Percentiles rank a stretch among this genome's conserved stretches.
phyloP scores from a whole-genome alignment of 1,140 invertebrate species.

The Agraylea sexmaculata region DNA sequence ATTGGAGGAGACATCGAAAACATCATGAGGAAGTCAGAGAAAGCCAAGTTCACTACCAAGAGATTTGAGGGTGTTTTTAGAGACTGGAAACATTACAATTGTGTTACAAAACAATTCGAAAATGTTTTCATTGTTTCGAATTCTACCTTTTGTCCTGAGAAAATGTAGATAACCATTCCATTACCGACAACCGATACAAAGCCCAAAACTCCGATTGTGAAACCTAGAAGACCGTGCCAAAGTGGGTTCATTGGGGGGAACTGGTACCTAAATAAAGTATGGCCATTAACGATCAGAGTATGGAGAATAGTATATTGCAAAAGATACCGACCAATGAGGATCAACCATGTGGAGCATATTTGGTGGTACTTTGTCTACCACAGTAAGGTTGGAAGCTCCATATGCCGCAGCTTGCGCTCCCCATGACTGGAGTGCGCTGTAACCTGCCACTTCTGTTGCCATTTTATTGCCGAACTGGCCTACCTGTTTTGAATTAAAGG shows the following conservation, averaged over 20 bases:
- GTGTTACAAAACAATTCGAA: conserved; percentile 23
- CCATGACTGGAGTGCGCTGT: conserved; percentile 34
- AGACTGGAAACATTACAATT: conserved; percentile 44
- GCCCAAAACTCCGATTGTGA: conserved; percentile 48
- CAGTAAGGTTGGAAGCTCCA: conserved; percentile 35
- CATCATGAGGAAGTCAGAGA: conserved; percentile 86
- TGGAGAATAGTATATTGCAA: not conserved
- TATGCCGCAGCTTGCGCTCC: conserved; percentile 35
- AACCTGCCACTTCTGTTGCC: conserved; percentile 23
- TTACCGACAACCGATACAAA: conserved; percentile 64
- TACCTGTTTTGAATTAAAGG: conserved; percentile 5
- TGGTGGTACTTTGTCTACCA: conserved; percentile 41
- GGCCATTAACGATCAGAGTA: not conserved
- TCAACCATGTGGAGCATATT: conserved; percentile 50
- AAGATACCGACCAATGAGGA: conserved; percentile 40
- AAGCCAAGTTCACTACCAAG: conserved; percentile 73
- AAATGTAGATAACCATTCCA: conserved; percentile 77
- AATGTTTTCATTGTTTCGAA: not conserved
- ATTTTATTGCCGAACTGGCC: conserved; percentile 12
- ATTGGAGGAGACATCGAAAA: conserved; percentile 68
- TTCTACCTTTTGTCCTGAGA: conserved; percentile 41
- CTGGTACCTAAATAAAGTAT: conserved; percentile 36
- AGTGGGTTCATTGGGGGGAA: conserved; percentile 53
- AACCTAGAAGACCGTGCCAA: conserved; percentile 52
- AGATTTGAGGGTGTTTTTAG: conserved; percentile 75